phyloP scores from a whole-genome alignment of 2,113 vertebrate species.

The Pterocles gutturalis region DNA sequence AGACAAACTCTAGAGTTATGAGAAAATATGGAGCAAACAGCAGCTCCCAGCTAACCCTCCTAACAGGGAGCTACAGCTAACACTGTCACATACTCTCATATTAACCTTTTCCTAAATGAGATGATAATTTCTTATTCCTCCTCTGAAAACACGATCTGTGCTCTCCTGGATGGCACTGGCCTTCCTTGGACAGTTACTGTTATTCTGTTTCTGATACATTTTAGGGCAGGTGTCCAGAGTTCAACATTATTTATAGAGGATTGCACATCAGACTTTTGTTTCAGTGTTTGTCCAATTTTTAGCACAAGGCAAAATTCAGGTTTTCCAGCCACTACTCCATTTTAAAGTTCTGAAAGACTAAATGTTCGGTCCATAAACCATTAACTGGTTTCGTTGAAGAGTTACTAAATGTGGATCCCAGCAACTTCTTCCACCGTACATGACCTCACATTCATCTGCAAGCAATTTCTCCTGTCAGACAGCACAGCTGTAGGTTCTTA shows the following conservation, averaged over 20 bases:
- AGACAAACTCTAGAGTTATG: background rate
- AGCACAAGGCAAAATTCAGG: background rate
- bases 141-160: background rate
- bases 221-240: fast-evolving
- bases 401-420: background rate
- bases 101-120: background rate
- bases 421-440: fast-evolving
- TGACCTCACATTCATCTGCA: fast-evolving
- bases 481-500: background rate
- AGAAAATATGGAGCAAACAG: fast-evolving
- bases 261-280: background rate
- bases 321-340: background rate
- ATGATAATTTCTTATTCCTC: background rate
- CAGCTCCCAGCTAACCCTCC: background rate
- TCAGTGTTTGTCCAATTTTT: background rate
- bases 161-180: background rate
- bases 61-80: background rate
- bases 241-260: background rate
- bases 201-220: fast-evolving
- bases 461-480: background rate
- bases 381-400: background rate
- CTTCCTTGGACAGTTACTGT: background rate
- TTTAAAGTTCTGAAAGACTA: background rate
- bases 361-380: background rate
- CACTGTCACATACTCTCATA: fast-evolving